These are phyloP conservation scores for Catharus fuscescens DNA, from an alignment of 2,113 vertebrate species.

Conservation along the genomic window DNA sequence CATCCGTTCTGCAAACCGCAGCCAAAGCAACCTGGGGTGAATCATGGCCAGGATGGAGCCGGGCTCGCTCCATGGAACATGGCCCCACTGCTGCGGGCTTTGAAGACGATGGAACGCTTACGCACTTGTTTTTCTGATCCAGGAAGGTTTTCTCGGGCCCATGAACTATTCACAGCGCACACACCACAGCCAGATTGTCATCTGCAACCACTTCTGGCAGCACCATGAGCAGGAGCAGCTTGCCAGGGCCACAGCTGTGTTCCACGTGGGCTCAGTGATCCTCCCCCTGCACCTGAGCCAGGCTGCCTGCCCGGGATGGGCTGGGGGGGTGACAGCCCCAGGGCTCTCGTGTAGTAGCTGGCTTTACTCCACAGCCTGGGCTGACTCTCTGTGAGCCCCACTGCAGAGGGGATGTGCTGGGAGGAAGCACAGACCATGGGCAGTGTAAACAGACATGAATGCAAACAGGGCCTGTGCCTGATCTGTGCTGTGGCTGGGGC, in stretches of 20 bases:
- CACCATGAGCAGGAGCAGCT: background rate
- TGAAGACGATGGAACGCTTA: background rate
- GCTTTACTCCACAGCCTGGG: fast-evolving
- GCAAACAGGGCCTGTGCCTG: fast-evolving
- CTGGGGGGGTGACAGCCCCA: background rate
- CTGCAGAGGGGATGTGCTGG: background rate
- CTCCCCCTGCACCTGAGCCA: background rate
- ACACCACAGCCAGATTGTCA: background rate
- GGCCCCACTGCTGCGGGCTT: background rate
- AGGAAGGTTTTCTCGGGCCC: background rate
- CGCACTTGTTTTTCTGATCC: background rate
- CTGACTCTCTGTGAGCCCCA: background rate
- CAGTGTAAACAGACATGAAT: fast-evolving
- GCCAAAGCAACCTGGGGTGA: conserved; percentile 38
- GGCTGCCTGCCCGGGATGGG: background rate
- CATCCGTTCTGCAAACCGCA: background rate
- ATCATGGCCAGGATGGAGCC: background rate
- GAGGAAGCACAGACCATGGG: fast-evolving
- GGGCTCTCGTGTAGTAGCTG: background rate
- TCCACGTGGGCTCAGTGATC: fast-evolving
- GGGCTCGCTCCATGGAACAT: fast-evolving
- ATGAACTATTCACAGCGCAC: background rate
- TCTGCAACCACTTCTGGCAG: conserved; percentile 42
- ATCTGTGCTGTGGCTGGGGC: background rate
- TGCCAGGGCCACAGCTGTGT: background rate